Evolutionary conservation across 2,797 vertebrate genomes (phyloP).

Genomic region (Channa striata): DNA sequence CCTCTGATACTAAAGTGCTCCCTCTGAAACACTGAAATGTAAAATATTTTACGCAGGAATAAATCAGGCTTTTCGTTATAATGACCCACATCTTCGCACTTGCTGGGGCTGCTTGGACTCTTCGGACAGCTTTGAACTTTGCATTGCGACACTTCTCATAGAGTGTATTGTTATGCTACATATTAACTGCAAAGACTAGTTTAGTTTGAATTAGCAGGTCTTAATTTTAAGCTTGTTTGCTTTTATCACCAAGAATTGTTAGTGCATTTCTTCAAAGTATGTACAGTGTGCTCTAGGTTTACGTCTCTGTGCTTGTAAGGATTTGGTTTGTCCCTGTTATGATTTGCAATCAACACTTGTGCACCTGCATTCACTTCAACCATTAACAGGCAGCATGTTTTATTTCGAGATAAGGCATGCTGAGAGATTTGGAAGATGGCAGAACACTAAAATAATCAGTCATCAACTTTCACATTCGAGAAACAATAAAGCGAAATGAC

Average conservation of each 20-base stretch:
- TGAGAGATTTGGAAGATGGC: slow-evolving; percentile 72
- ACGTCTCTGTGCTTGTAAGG: slow-evolving; percentile 38
- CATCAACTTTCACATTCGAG: slow-evolving; percentile 72
- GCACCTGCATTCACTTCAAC: slow-evolving; percentile 65
- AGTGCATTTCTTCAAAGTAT: slow-evolving; percentile 34
- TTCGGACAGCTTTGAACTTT: slow-evolving; percentile 7
- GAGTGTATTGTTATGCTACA: not conserved
- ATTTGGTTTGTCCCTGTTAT: slow-evolving; percentile 36
- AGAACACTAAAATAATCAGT: slow-evolving; percentile 68
- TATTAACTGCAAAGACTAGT: slow-evolving; percentile 15
- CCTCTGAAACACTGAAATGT: slow-evolving; percentile 3
- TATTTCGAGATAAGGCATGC: slow-evolving; percentile 66
- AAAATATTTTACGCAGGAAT: slow-evolving; percentile 1
- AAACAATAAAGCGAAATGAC: slow-evolving; percentile 67
- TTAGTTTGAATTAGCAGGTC: slow-evolving; percentile 26
- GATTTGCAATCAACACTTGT: slow-evolving; percentile 44
- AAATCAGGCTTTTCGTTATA: no score
- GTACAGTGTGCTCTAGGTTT: slow-evolving; percentile 9
- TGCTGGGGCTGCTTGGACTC: not conserved
- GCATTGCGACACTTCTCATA: slow-evolving; percentile 6
- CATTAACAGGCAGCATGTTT: slow-evolving; percentile 57
- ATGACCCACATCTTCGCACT: slow-evolving; percentile 1
- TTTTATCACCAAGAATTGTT: slow-evolving; percentile 12
- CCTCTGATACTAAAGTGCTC: not conserved
- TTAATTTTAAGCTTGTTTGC: slow-evolving; percentile 29